Conservation (phyloP, 2,113 vertebrate genomes). For the Bos javanicus region DNA sequence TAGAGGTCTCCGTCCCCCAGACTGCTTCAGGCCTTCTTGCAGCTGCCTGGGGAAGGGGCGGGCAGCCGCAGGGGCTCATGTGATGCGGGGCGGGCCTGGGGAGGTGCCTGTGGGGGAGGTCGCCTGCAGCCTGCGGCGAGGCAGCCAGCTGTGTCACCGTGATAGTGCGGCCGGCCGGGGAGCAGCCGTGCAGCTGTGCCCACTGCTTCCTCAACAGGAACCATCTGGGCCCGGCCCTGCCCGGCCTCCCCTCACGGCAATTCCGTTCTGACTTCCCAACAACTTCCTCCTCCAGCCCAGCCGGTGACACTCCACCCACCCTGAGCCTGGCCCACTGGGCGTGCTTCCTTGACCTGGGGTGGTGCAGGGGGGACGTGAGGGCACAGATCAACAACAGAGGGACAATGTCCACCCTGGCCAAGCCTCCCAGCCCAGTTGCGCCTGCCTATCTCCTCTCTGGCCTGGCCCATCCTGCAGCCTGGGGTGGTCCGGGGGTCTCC, state of each 20-base stretch:
- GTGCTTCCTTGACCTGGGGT: background rate
- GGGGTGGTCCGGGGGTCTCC: background rate
- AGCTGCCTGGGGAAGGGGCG: slow-evolving; percentile 32
- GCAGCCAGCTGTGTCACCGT: slow-evolving; percentile 80
- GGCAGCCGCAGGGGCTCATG: slow-evolving; percentile 67
- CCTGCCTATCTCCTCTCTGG: background rate
- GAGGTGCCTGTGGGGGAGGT: slow-evolving; percentile 48
- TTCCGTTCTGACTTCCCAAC: slow-evolving; percentile 80
- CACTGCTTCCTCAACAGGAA: slow-evolving; percentile 89
- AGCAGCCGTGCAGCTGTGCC: slow-evolving; percentile 78
- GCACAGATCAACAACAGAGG: background rate
- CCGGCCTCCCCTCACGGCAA: slow-evolving; percentile 73
- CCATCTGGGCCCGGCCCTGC: slow-evolving; percentile 87
- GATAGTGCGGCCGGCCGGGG: slow-evolving; percentile 80
- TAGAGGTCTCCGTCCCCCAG: background rate
- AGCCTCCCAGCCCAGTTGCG: background rate
- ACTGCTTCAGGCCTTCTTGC: background rate
- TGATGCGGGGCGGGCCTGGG: slow-evolving; percentile 46
- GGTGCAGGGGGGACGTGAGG: background rate
- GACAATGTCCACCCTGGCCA: background rate
- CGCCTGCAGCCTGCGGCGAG: slow-evolving; percentile 73
- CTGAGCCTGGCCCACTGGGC: background rate
- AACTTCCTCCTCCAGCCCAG: slow-evolving; percentile 78
- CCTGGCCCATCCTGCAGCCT: background rate
- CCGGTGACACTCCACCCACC: background rate